phyloP scores from a whole-genome alignment of 2,888 invertebrate genomes.

The Oscheius sp. region DNA sequence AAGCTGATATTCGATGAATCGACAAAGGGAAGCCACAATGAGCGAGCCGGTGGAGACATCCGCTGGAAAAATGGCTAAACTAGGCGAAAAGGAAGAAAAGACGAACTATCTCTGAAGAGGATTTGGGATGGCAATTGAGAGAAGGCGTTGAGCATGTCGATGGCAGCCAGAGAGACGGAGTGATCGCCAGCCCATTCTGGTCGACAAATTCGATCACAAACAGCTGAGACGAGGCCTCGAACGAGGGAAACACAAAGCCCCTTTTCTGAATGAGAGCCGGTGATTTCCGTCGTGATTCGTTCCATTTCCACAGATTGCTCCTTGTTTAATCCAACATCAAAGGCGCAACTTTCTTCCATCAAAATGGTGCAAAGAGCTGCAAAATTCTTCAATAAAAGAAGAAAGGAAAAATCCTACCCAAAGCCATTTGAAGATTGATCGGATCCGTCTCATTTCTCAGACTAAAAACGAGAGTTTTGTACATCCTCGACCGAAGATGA shows the following conservation, averaged over 20 bases:
- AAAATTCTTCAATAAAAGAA: slow-evolving; percentile 4
- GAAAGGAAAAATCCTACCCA: slow-evolving; percentile 73
- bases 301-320: slow-evolving; percentile 52
- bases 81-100: not conserved
- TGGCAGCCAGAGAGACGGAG: slow-evolving; percentile 59
- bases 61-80: slow-evolving; percentile 40
- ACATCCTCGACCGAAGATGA: slow-evolving; percentile 81
- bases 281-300: slow-evolving; percentile 39
- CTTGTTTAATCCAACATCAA: slow-evolving; percentile 52
- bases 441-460: slow-evolving; percentile 85
- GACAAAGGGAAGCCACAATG: slow-evolving; percentile 92
- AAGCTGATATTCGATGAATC: slow-evolving; percentile 94
- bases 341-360: slow-evolving; percentile 56
- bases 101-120: slow-evolving; percentile 62
- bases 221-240: slow-evolving; percentile 62
- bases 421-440: slow-evolving; percentile 85
- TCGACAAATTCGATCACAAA: slow-evolving; percentile 67
- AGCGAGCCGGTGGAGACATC: slow-evolving; percentile 67
- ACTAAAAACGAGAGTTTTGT: slow-evolving; percentile 80
- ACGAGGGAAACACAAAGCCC: slow-evolving; percentile 61
- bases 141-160: slow-evolving; percentile 65
- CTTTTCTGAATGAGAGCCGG: slow-evolving; percentile 50
- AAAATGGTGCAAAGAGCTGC: slow-evolving; percentile 53
- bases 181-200: slow-evolving; percentile 51
- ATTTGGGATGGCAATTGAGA: slow-evolving; percentile 59